Evolutionary conservation across 2,113 vertebrate species (phyloP).

Genomic region (Ameiurus melas): DNA sequence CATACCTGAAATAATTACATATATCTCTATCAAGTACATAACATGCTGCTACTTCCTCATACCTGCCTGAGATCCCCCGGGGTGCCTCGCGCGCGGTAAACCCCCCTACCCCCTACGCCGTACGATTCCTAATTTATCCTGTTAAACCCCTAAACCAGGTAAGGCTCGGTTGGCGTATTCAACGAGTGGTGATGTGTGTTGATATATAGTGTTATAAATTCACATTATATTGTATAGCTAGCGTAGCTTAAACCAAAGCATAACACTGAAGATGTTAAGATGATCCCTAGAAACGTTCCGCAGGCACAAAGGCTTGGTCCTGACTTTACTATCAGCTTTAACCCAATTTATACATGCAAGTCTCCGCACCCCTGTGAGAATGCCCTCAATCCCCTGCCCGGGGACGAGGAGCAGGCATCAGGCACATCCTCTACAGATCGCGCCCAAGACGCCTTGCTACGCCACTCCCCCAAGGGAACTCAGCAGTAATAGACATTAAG

Average conservation of each 20-base stretch:
- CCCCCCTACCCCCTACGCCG: slow-evolving; percentile 42
- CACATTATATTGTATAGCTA: slow-evolving; percentile 5
- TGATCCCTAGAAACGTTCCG: slow-evolving; percentile 34
- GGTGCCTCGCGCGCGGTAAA: slow-evolving; percentile 15
- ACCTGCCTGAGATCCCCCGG: not conserved
- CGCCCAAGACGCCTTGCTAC: slow-evolving; percentile 60
- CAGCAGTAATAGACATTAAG: slow-evolving; percentile 62
- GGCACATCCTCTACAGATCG: too few species aligned
- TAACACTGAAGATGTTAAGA: slow-evolving; percentile 61
- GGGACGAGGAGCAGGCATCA: slow-evolving; percentile 55
- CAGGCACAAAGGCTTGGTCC: slow-evolving; percentile 59
- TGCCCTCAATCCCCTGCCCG: slow-evolving; percentile 46
- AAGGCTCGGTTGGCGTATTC: not conserved
- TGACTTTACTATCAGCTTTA: slow-evolving; percentile 51
- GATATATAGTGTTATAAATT: slow-evolving; percentile 12
- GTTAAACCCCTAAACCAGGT: slow-evolving; percentile 54
- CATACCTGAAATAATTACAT: slow-evolving; percentile 25
- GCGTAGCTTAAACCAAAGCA: slow-evolving; percentile 58
- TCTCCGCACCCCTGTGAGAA: slow-evolving; percentile 58
- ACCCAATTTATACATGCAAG: slow-evolving; percentile 59
- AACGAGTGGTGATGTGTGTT: not conserved
- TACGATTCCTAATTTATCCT: slow-evolving; percentile 3
- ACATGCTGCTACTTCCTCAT: not conserved
- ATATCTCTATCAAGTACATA: slow-evolving; percentile 27
- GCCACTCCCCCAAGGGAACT: slow-evolving; percentile 59